Evolutionary conservation across 2,797 vertebrate species (phyloP).

Genomic region (Chelonia mydas): DNA sequence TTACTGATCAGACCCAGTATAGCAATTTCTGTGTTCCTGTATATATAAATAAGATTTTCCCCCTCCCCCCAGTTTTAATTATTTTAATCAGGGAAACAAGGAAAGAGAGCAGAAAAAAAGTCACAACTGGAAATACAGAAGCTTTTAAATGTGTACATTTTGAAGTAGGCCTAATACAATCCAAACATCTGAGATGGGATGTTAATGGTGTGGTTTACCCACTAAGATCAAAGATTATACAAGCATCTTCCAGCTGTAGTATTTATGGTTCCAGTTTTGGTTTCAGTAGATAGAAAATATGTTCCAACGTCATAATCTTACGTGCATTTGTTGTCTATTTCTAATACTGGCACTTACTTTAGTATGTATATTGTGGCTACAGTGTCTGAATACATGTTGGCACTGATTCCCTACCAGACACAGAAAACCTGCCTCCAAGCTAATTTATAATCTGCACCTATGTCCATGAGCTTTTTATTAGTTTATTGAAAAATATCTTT

Average conservation of each 20-base stretch:
- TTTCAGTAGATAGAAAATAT: slow-evolving; percentile 60
- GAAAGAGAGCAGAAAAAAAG: slow-evolving; percentile 24
- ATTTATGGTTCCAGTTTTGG: slow-evolving; percentile 69
- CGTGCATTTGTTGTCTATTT: slow-evolving; percentile 65
- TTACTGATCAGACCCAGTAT: background rate
- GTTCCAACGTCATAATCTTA: slow-evolving; percentile 65
- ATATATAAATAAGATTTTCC: slow-evolving; percentile 27
- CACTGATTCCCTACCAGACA: slow-evolving; percentile 59
- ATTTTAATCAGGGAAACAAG: background rate
- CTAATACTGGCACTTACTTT: slow-evolving; percentile 53
- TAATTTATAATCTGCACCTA: slow-evolving; percentile 78
- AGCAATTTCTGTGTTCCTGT: background rate
- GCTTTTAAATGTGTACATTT: slow-evolving; percentile 10
- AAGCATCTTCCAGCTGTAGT: slow-evolving; percentile 70
- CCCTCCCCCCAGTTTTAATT: slow-evolving; percentile 37
- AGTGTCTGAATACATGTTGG: slow-evolving; percentile 40
- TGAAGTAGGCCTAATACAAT: slow-evolving; percentile 48
- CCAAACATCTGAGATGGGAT: slow-evolving; percentile 55
- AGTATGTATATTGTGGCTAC: background rate
- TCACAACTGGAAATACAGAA: slow-evolving; percentile 26
- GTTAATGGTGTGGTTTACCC: slow-evolving; percentile 51
- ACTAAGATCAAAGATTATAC: slow-evolving; percentile 72
- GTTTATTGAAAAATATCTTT: slow-evolving; percentile 63
- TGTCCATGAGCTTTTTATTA: slow-evolving; percentile 57
- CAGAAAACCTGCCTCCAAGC: slow-evolving; percentile 77